phyloP scores from a whole-genome alignment of 92 coral and sea anemone genomes.

The Actinostola sp. region DNA sequence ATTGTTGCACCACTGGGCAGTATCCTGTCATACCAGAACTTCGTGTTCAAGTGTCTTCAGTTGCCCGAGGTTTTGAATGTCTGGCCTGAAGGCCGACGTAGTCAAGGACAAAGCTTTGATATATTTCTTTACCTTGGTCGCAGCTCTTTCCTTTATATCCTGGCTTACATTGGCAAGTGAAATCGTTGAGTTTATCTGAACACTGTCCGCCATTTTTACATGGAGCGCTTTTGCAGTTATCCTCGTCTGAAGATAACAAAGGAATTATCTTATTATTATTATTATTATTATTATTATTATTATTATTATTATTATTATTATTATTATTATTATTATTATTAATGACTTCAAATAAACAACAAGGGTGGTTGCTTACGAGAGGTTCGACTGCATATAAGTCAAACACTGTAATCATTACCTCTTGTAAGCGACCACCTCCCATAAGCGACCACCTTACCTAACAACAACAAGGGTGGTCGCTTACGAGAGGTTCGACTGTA shows the following conservation, averaged over 20 bases:
- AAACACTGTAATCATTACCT: too few relatives aligned
- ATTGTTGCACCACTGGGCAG: too few relatives aligned
- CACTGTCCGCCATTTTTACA: constrained; percentile 52
- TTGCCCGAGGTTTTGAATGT: neutral
- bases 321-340: neutral
- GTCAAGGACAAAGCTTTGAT: neutral
- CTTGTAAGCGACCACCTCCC: too few relatives aligned
- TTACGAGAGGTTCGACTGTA: too few relatives aligned
- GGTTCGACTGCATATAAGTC: too few relatives aligned
- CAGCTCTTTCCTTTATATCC: constrained; percentile 20
- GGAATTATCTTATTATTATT: neutral
- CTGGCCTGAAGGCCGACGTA: neutral
- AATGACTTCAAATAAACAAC: neutral
- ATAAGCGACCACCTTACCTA: too few relatives aligned
- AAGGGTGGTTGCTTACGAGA: too few relatives aligned
- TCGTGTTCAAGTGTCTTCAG: neutral
- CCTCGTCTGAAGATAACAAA: constrained; percentile 9
- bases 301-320: neutral
- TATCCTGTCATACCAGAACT: too few relatives aligned
- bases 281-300: neutral
- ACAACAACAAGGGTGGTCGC: too few relatives aligned
- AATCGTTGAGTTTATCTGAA: constrained; percentile 23
- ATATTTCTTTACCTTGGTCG: constrained; percentile 6
- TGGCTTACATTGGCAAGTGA: neutral
- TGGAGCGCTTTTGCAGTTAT: constrained; percentile 34